A percentile compares a stretch with the other conserved stretches of the same genome.
Conservation (phyloP, 2,797 vertebrate genomes). For the Eulemur mongoz region DNA sequence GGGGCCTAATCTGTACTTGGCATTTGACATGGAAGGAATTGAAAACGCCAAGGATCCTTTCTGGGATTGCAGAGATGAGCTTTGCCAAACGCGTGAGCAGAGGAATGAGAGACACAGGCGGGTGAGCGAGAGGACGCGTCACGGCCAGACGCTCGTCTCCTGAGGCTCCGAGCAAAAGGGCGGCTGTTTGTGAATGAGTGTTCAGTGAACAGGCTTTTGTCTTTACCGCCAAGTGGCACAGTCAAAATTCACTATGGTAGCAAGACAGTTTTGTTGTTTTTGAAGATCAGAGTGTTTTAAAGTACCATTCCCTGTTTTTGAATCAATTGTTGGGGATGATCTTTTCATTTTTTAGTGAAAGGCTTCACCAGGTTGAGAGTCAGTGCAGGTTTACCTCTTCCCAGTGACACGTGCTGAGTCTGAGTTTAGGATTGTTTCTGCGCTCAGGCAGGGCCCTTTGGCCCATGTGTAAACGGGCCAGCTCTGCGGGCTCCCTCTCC, state of each 20-base stretch:
- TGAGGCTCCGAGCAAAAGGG: neutral
- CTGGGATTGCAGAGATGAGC: neutral
- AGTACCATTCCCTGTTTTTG: neutral
- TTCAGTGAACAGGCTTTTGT: neutral
- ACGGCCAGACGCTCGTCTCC: neutral
- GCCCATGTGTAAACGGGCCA: neutral
- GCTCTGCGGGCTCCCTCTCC: neutral
- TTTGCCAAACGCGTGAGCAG: neutral
- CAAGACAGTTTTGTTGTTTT: conserved; percentile 12
- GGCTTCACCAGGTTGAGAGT: neutral
- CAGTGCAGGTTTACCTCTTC: neutral
- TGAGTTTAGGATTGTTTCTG: neutral
- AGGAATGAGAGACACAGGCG: neutral
- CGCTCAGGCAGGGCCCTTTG: neutral
- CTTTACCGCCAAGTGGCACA: neutral
- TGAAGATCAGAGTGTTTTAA: conserved; percentile 10
- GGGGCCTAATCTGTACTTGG: conserved; percentile 6
- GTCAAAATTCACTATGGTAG: neutral
- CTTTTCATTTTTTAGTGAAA: neutral
- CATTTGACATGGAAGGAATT: neutral
- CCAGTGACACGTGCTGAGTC: neutral
- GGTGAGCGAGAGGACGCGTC: neutral
- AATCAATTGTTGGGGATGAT: neutral
- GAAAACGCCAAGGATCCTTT: neutral
- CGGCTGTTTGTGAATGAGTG: neutral